Percentiles rank a stretch among this genome's conserved stretches.
phyloP scores from a whole-genome alignment of 2,797 vertebrate genomes.

The Morus bassanus region DNA sequence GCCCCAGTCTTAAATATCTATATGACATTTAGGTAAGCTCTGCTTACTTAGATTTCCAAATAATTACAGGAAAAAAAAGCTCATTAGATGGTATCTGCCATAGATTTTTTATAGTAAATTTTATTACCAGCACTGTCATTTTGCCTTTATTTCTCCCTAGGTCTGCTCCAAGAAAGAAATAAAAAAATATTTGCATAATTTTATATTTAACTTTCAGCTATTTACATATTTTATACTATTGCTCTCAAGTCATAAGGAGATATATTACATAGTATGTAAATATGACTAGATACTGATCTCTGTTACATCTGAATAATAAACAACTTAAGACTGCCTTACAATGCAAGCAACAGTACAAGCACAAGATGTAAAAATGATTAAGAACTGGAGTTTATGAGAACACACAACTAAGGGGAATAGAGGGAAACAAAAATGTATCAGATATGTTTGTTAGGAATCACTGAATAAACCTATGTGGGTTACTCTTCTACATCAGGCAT shows the following conservation, averaged over 20 bases:
- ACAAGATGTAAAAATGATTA: constrained; percentile 31
- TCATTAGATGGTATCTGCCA: not conserved
- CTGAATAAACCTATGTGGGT: not conserved
- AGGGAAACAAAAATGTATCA: constrained; percentile 35
- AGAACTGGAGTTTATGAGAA: not conserved
- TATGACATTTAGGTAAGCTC: not conserved
- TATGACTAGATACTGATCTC: not conserved
- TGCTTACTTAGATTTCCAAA: not conserved
- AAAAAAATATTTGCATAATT: not conserved
- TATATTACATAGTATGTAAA: not conserved
- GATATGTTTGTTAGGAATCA: not conserved
- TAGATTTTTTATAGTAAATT: not conserved
- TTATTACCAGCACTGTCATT: not conserved
- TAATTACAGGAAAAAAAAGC: not conserved
- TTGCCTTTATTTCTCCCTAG: not conserved
- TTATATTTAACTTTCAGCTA: not conserved
- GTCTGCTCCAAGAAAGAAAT: not conserved
- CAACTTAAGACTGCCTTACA: not conserved
- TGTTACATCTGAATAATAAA: constrained; percentile 1
- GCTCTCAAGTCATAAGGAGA: not conserved
- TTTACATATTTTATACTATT: constrained; percentile 3
- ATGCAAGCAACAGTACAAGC: not conserved
- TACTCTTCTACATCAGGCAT: not conserved
- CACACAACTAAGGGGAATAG: not conserved
- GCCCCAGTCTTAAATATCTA: not conserved